Evolutionary conservation across 2,113 vertebrate species (phyloP).

Genomic region (Axis porcinus): DNA sequence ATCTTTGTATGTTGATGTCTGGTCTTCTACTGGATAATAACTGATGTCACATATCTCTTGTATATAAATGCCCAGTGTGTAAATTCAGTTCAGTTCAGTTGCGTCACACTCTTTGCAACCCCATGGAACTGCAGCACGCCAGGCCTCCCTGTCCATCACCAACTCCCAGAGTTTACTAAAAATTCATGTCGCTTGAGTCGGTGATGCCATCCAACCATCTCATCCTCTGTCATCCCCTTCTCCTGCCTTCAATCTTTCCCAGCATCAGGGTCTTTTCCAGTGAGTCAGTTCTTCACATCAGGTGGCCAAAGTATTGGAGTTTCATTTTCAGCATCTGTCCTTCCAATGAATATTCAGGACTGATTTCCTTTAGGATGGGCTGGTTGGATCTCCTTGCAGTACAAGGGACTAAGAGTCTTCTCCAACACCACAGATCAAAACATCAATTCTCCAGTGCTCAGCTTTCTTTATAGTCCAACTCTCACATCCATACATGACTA

Average conservation of each 20-base stretch:
- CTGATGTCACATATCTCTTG: neutral
- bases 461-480: neutral
- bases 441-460: neutral
- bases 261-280: neutral
- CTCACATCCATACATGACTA: neutral
- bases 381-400: neutral
- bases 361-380: neutral
- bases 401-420: neutral
- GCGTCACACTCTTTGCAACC: fast-evolving
- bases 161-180: neutral
- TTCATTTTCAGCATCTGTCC: neutral
- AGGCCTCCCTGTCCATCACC: neutral
- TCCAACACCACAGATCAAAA: neutral
- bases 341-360: neutral
- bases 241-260: neutral
- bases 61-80: neutral
- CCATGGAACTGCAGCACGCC: neutral
- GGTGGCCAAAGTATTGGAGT: neutral
- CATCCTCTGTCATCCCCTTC: neutral
- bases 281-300: neutral
- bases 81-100: neutral
- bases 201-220: neutral
- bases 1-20: neutral
- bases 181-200: neutral
- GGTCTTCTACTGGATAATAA: neutral